phyloP scores from a whole-genome alignment of 2,888 invertebrate species.

The Lasioglossum figueresi region DNA sequence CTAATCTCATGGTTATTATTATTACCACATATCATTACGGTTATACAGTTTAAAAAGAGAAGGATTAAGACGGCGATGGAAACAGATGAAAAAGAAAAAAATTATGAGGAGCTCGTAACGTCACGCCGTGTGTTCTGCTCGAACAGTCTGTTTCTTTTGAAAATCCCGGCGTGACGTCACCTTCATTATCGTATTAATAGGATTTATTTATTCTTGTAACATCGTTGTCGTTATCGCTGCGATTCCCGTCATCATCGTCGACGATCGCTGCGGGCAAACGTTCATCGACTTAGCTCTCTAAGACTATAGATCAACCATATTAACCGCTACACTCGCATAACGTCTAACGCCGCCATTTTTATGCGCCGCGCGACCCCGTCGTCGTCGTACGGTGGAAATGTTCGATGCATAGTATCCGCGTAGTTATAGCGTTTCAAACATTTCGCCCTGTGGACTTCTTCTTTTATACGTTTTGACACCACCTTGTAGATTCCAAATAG shows the following conservation, averaged over 20 bases:
- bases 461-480: neutral
- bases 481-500: neutral
- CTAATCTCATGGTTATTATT: constrained; percentile 62
- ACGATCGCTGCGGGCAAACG: constrained; percentile 26
- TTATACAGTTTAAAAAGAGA: constrained; percentile 32
- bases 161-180: constrained; percentile 55
- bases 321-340: neutral
- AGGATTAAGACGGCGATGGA: neutral
- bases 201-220: constrained; percentile 73
- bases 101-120: constrained; percentile 46
- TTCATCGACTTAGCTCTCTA: neutral
- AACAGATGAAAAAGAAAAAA: constrained; percentile 8
- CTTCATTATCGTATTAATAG: constrained; percentile 60
- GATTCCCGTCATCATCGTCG: constrained; percentile 61
- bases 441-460: neutral
- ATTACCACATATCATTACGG: constrained; percentile 47
- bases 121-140: constrained; percentile 35
- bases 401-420: neutral
- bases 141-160: constrained; percentile 21
- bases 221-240: constrained; percentile 68
- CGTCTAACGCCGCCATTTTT: constrained; percentile 6
- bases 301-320: neutral
- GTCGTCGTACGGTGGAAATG: neutral
- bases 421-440: neutral
- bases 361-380: neutral